Base-by-base conservation (phyloP, 2,888 invertebrate genomes). In the Pedicia rivosa region DNA sequence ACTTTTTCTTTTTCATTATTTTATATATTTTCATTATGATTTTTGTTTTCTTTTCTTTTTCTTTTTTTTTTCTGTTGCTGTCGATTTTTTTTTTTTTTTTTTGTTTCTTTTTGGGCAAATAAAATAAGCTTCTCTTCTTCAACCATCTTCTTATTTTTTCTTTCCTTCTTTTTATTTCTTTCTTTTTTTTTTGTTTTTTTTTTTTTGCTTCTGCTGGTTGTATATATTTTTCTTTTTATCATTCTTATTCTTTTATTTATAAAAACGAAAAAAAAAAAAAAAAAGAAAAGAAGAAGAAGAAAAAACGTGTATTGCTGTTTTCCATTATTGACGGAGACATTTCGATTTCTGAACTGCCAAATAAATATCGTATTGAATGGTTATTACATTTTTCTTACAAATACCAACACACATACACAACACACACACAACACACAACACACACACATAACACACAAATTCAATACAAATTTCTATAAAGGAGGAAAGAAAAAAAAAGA, bases 181-280 rank as follows among this genome's bases (percentile, higher is more conserved):
- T 5, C 5, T 24, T 3, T 5, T 24, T 4, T 24, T 4, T 10
- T 24, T 24, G 8, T 10, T 10, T 24, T 24, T 24, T 10, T 10
- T 24, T 24, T 24, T 24, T 4, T 24, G 5, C n/a, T 24, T 24
- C 24, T 24, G 8, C n/a, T 24, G 5, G 20, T 20, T 20, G 5
- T 20, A 8, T 20, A 6, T 20, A 6, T 20, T 20, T 20, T 20
- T 20, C 8, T 20, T 20, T 20, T 20, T 20, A 6, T 20, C 5
- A 6, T 20, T 20, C 8, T 20, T 20, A 6, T 20, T 20, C 8
- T 20, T 20, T 20, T 20, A 63, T 62, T 64, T 64, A 65, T 64
- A 64, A 64, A 64, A 65, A 65, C 65, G 65, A 65, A 64, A 63
- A 60, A 60, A 64, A 64, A 24, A 24, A 5, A 24, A 24, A 24